phyloP scores from a whole-genome alignment of 2,797 vertebrate genomes.

The Myotis vivesi region DNA sequence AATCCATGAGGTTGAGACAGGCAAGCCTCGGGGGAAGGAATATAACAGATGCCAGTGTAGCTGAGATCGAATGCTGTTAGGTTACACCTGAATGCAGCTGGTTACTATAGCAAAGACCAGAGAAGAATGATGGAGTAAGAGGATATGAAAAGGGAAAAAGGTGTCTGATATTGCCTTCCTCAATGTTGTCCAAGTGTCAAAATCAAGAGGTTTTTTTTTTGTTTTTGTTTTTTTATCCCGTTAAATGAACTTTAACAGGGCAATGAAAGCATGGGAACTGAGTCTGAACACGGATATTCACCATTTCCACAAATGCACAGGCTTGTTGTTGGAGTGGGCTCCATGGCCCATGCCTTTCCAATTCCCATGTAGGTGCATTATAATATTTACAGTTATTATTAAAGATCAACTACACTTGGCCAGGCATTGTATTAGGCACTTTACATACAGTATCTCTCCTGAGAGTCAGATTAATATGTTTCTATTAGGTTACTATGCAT shows the following conservation, averaged over 20 bases:
- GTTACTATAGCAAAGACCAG: conserved; percentile 34
- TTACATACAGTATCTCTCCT: background rate
- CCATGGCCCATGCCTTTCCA: background rate
- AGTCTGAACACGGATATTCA: background rate
- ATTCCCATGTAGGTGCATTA: background rate
- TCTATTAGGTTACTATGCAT: background rate
- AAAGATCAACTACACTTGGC: background rate
- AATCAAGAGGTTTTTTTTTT: background rate
- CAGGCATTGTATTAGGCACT: background rate
- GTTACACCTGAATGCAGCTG: background rate
- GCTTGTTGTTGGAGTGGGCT: background rate
- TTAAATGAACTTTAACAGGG: background rate
- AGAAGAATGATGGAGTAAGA: background rate
- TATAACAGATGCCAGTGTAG: background rate
- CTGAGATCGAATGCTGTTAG: background rate
- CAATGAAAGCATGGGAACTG: background rate
- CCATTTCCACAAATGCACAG: background rate
- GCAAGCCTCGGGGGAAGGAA: background rate
- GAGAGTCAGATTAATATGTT: background rate
- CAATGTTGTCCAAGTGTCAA: background rate
- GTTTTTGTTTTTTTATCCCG: background rate
- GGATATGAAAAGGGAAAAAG: background rate
- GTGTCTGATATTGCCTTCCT: background rate
- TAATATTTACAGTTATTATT: background rate
- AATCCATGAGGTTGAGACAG: background rate